Conservation (phyloP, 2,888 invertebrate species). For the Fabriciana adippe region DNA sequence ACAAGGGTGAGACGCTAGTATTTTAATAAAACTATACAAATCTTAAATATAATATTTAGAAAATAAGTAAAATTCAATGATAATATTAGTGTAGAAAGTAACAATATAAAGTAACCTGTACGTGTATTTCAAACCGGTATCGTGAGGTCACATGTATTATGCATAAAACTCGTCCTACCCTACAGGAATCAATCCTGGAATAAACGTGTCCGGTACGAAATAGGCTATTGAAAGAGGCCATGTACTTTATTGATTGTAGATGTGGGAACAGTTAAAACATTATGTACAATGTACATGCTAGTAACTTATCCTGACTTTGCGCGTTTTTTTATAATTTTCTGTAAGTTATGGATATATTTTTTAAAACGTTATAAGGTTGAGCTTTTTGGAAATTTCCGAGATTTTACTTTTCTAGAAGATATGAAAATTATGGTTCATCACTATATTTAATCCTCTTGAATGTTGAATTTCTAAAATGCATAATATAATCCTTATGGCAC, state of each 20-base stretch:
- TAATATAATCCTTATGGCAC: no score
- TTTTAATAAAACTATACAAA: background rate
- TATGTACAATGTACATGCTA: no score
- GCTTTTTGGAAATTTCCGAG: no score
- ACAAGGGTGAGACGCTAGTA: no score
- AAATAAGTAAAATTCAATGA: background rate
- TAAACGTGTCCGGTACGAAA: conserved; percentile 54
- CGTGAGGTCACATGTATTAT: conserved; percentile 69
- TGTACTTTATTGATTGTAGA: conserved; percentile 10
- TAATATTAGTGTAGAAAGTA: conserved; percentile 2
- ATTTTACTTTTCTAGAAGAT: no score
- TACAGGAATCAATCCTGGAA: conserved; percentile 67
- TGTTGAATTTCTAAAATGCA: no score
- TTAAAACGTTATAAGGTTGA: no score
- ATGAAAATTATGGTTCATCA: no score
- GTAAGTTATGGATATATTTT: no score
- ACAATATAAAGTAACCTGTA: conserved; percentile 6
- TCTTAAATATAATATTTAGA: background rate
- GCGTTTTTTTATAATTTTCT: no score
- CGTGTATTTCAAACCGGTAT: conserved; percentile 37
- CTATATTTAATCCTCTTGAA: no score
- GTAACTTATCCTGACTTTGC: no score
- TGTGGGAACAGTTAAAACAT: background rate
- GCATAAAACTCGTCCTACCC: conserved; percentile 62
- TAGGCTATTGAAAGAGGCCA: conserved; percentile 53